phyloP scores from a whole-genome alignment of 2,888 invertebrate genomes.

The Tortrix viridana region DNA sequence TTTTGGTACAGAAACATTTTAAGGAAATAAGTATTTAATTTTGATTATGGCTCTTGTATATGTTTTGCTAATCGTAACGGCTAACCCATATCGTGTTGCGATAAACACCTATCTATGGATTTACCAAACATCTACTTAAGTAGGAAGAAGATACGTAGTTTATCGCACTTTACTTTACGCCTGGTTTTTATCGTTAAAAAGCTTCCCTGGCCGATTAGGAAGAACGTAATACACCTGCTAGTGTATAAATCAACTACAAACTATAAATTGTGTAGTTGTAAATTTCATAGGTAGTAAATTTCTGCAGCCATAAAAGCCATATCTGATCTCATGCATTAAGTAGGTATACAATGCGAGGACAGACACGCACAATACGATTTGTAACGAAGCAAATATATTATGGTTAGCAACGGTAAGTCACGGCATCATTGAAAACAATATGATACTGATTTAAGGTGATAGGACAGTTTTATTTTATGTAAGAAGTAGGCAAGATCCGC shows the following conservation, averaged over 20 bases:
- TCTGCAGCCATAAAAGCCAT: not conserved
- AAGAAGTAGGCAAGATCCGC: too few relatives aligned
- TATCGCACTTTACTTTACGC: conserved; percentile 17
- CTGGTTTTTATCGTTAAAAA: conserved; percentile 3
- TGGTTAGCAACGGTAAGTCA: conserved; percentile 1
- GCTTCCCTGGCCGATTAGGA: not conserved
- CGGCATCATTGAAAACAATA: conserved; percentile 13
- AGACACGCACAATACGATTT: conserved; percentile 1
- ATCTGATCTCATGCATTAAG: conserved; percentile 8
- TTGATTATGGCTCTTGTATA: too few relatives aligned
- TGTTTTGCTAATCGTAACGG: too few relatives aligned
- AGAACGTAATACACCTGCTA: too few relatives aligned
- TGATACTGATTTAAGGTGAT: too few relatives aligned
- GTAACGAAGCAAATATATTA: conserved; percentile 18
- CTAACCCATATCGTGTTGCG: not conserved
- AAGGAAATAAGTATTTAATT: too few relatives aligned
- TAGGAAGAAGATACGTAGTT: conserved; percentile 9
- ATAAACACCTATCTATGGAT: conserved; percentile 18
- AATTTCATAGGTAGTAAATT: not conserved
- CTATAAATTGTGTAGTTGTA: not conserved
- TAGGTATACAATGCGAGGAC: not conserved
- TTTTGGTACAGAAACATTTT: too few relatives aligned
- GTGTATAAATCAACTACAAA: too few relatives aligned
- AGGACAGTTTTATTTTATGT: too few relatives aligned
- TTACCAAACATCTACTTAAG: conserved; percentile 23